Conservation (phyloP, 2,797 vertebrate species). For the Sebastes diploproa region DNA sequence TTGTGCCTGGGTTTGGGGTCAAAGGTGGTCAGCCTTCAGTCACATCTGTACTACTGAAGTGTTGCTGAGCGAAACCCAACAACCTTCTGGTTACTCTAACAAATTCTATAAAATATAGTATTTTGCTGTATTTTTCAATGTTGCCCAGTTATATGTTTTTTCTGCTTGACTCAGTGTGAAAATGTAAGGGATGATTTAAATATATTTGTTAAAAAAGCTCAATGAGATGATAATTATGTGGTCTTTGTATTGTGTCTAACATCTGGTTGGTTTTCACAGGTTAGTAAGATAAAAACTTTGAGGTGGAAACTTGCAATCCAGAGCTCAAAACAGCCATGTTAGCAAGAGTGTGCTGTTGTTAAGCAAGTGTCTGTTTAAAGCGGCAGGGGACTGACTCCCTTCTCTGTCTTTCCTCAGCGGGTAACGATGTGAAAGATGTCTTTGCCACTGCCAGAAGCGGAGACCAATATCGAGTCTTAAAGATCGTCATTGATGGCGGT, state of each 20-base stretch:
- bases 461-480: slow-evolving; percentile 89
- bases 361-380: not conserved
- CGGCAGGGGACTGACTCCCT: not conserved
- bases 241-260: not conserved
- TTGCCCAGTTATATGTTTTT: not conserved
- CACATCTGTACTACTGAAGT: not conserved
- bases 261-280: not conserved
- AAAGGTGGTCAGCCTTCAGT: not conserved
- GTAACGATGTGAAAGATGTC: slow-evolving; percentile 89
- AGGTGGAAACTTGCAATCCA: not conserved
- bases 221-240: not conserved
- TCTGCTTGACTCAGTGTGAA: not conserved
- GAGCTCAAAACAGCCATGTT: not conserved
- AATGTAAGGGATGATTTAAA: not conserved
- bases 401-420: slow-evolving; percentile 79
- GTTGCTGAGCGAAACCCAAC: not conserved
- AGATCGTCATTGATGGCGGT: slow-evolving; percentile 95
- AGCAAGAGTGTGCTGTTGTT: not conserved
- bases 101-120: not conserved
- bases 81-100: not conserved
- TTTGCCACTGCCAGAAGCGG: slow-evolving; percentile 92
- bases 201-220: not conserved
- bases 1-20: not conserved
- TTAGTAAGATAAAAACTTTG: not conserved
- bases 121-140: not conserved